Evolutionary conservation across 2,888 invertebrate species (phyloP).

Genomic region (Meloe dianella): DNA sequence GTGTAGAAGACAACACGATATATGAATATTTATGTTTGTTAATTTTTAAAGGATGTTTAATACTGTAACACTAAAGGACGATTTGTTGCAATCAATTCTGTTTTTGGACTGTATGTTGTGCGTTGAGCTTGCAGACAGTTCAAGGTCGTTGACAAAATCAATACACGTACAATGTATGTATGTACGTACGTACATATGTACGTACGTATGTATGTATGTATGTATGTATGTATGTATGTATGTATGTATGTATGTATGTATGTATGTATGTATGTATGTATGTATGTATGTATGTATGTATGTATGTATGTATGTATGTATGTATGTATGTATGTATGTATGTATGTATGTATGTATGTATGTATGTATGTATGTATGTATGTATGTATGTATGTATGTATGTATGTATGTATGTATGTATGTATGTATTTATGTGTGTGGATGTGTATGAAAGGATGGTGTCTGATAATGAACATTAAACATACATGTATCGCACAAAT

Average conservation of each 20-base stretch:
- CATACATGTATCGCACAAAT: not conserved
- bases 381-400: not conserved
- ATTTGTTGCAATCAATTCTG: not conserved
- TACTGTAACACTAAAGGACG: not conserved
- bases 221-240: not conserved
- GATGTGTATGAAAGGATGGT: not conserved
- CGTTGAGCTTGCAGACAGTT: constrained; percentile 9
- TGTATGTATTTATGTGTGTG: too few species aligned
- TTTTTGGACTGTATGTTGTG: not conserved
- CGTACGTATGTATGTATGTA: not conserved
- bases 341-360: not conserved
- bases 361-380: not conserved
- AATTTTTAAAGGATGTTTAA: not conserved
- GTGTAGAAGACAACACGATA: not conserved
- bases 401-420: not conserved
- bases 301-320: not conserved
- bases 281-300: not conserved
- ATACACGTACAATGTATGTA: constrained; percentile 6
- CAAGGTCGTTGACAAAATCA: constrained; percentile 10
- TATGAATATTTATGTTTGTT: not conserved
- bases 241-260: not conserved
- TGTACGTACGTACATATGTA: not conserved
- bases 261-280: not conserved
- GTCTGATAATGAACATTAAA: constrained; percentile 8
- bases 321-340: not conserved